Percentiles rank a stretch among this genome's conserved stretches.
These are phyloP conservation scores for Sebastes nivosus DNA, from an alignment of 2,797 vertebrate species.

Conservation along the genomic window DNA sequence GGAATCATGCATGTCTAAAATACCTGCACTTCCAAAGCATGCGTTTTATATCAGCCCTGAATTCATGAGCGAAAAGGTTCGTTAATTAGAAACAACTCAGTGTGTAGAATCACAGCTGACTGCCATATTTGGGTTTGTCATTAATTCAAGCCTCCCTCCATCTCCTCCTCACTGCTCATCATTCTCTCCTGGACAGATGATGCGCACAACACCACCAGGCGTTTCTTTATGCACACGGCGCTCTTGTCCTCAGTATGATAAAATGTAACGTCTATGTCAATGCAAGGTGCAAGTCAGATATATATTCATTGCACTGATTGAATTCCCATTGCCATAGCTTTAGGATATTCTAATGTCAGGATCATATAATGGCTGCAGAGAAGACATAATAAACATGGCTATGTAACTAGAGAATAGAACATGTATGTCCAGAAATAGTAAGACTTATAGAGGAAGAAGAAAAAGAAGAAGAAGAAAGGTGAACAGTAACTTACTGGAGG, in stretches of 20 bases:
- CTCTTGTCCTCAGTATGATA: neutral
- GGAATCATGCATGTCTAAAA: constrained; percentile 84
- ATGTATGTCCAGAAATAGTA: constrained; percentile 41
- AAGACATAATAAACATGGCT: constrained; percentile 27
- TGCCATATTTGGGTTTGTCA: constrained; percentile 50
- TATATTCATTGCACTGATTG: constrained; percentile 1
- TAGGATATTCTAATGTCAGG: constrained; percentile 3
- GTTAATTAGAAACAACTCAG: constrained; percentile 73
- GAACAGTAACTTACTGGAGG: constrained; percentile 99
- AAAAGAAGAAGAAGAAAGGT: constrained; percentile 79
- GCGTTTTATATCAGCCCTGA: constrained; percentile 73
- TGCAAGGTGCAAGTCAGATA: constrained; percentile 42
- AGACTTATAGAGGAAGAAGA: constrained; percentile 45
- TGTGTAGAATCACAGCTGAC: constrained; percentile 75
- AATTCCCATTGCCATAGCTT: constrained; percentile 4
- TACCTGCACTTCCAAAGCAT: constrained; percentile 74
- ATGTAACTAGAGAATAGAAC: constrained; percentile 10
- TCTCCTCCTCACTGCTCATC: constrained; percentile 22
- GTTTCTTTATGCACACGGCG: neutral
- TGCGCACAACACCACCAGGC: constrained; percentile 3
- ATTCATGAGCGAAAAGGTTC: constrained; percentile 58
- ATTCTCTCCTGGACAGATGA: constrained; percentile 47
- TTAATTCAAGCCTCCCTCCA: constrained; percentile 60
- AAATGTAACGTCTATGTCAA: constrained; percentile 9
- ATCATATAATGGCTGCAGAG: constrained; percentile 21